Evolutionary conservation across 2,113 vertebrate species (phyloP).

Genomic region (Asarcornis scutulata): DNA sequence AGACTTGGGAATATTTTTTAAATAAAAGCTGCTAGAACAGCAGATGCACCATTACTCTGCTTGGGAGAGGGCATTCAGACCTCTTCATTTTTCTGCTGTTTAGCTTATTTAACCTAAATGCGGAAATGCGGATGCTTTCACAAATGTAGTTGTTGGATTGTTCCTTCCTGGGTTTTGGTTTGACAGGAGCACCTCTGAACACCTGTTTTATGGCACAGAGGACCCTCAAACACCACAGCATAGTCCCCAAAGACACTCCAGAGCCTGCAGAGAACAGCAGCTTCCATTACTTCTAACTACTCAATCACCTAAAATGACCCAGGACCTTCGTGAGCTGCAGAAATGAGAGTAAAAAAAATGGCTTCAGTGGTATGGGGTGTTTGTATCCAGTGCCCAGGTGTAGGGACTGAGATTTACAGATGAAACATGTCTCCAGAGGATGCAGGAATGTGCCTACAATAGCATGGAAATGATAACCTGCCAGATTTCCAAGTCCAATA

Average conservation of each 20-base stretch:
- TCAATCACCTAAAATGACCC: background rate
- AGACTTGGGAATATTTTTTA: background rate
- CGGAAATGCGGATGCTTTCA: background rate
- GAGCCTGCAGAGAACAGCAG: background rate
- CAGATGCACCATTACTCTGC: background rate
- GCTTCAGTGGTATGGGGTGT: background rate
- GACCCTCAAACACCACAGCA: rapidly evolving
- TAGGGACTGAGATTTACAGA: background rate
- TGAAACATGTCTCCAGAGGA: background rate
- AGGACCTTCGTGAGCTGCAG: background rate
- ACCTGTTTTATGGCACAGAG: background rate
- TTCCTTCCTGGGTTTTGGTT: background rate
- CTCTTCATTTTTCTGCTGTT: background rate
- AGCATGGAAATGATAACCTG: background rate
- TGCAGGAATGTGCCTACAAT: background rate
- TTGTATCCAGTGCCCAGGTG: rapidly evolving
- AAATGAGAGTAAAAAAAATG: background rate
- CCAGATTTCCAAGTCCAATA: background rate
- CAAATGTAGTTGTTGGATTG: background rate
- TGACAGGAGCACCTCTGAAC: background rate
- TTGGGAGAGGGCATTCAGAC: too few species aligned
- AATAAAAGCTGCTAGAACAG: background rate
- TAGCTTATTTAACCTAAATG: background rate
- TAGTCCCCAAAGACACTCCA: background rate
- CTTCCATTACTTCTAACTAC: background rate